phyloP scores from a whole-genome alignment of 2,888 invertebrate genomes.

The Gortyna flavago region DNA sequence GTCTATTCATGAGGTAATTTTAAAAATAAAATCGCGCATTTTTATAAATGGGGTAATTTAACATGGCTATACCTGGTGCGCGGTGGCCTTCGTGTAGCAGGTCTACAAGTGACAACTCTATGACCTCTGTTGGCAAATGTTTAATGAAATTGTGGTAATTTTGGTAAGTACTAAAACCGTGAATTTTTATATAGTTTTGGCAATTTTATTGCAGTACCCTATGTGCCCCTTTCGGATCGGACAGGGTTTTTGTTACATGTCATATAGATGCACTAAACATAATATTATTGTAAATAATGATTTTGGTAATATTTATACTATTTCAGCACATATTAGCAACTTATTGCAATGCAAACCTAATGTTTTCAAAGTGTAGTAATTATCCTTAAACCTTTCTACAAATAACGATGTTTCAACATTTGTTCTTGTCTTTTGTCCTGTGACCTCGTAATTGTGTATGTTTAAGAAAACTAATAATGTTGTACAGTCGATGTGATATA shows the following conservation, averaged over 20 bases:
- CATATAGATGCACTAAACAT: slow-evolving; percentile 1
- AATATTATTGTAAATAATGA: slow-evolving; percentile 16
- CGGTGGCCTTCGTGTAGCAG: not conserved
- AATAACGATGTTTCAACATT: not conserved
- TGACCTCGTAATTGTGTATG: not conserved
- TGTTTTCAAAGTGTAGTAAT: not conserved
- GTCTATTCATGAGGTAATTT: not conserved
- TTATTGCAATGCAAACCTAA: not conserved
- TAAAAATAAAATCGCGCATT: not conserved
- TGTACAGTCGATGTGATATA: not conserved
- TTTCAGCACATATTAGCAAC: not conserved
- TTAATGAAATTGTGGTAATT: not conserved
- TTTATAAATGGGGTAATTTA: not conserved
- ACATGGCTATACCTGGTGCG: not conserved
- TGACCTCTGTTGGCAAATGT: not conserved
- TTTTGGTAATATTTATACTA: not conserved
- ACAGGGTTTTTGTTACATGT: not conserved
- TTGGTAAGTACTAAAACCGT: not conserved
- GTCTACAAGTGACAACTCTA: not conserved
- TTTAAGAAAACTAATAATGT: slow-evolving; percentile 3
- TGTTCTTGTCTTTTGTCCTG: slow-evolving; percentile 9
- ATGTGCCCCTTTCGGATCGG: not conserved
- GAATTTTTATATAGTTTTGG: not conserved
- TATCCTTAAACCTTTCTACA: not conserved
- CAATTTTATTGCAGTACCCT: not conserved